Base-by-base conservation (phyloP, 2,797 vertebrate genomes). In the Sebastiscus tertius region DNA sequence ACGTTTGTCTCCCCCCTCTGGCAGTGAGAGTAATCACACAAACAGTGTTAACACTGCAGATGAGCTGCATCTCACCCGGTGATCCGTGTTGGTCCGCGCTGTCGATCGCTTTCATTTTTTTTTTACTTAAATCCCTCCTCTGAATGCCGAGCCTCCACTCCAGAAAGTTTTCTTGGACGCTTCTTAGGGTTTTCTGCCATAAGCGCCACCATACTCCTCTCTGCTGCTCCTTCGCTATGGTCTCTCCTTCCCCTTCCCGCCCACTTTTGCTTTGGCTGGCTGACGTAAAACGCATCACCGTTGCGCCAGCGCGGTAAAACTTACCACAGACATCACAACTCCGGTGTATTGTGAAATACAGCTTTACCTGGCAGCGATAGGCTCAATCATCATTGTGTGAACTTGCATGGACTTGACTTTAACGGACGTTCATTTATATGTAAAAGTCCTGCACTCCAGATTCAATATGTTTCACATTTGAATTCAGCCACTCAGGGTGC, bases 381-480 rank as follows among this genome's bases (percentile, higher is more conserved):
- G 34, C 13, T 14, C 24, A 24, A 39, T 24, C 61, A 22, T 63
- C 33, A 16, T 27, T 27, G 26, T 29, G 56, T 59, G 56, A 59
- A 59, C 26, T 39, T 63, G 61, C 36, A 36, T 63, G 61, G 33
- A 24, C 33, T 24, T 63, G 33, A 63, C n/a, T 63, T n/a, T 22
- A n/a, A 24, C n/a, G 22, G 33, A 63, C 12, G 12, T 63, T 63
- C 6, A n/a, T 36, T 22, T 12, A n/a, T 33, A 33, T 62, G 60
- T 62, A 34, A 36, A 36, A 24, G 33, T 14, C 60, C 60, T n/a
- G 22, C 12, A 22, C 31, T 22, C 61, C 31, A 42, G 16, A 52
- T 81, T 75, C 60, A 20, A 64, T 73, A 26, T 74, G 36, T 81
- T 68, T 81, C 6, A 62, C 67, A 72, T 66, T 83, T 75, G 22